Percentiles rank a stretch among this genome's conserved stretches.
phyloP scores from a whole-genome alignment of 2,888 invertebrate species.

The Gari tellinella region DNA sequence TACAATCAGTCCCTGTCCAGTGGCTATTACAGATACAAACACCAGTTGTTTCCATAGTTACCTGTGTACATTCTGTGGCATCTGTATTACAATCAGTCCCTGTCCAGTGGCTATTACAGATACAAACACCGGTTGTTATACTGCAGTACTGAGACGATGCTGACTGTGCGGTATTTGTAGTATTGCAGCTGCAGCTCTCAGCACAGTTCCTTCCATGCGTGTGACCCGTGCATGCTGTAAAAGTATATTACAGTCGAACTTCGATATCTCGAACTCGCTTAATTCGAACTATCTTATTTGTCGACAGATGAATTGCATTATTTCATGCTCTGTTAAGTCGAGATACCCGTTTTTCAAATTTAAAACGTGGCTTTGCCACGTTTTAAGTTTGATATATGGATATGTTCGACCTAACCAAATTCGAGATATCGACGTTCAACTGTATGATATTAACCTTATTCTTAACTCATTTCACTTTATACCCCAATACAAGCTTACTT shows the following conservation, averaged over 20 bases:
- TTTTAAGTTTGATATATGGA: too few species aligned
- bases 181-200: slow-evolving; percentile 6
- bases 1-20: slow-evolving; percentile 5
- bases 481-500: too few species aligned
- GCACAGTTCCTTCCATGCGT: slow-evolving; percentile 10
- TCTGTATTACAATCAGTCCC: slow-evolving; percentile 4
- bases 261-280: too few species aligned
- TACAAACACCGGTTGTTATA: background rate
- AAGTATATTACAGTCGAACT: background rate
- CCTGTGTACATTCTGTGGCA: slow-evolving; percentile 7
- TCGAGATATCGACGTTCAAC: too few species aligned
- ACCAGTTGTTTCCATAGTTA: slow-evolving; percentile 4
- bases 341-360: too few species aligned
- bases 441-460: too few species aligned
- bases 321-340: too few species aligned
- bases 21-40: slow-evolving; percentile 3
- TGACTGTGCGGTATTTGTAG: background rate
- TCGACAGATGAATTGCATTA: too few species aligned
- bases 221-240: slow-evolving; percentile 14
- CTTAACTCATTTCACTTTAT: too few species aligned
- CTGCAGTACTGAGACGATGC: background rate
- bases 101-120: background rate
- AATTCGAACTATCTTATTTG: too few species aligned
- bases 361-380: too few species aligned
- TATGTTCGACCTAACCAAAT: too few species aligned